Evolutionary conservation across 2,113 vertebrate species (phyloP), one percentile per base, ranked within the genome.

Genomic region (Alligator mississippiensis): DNA sequence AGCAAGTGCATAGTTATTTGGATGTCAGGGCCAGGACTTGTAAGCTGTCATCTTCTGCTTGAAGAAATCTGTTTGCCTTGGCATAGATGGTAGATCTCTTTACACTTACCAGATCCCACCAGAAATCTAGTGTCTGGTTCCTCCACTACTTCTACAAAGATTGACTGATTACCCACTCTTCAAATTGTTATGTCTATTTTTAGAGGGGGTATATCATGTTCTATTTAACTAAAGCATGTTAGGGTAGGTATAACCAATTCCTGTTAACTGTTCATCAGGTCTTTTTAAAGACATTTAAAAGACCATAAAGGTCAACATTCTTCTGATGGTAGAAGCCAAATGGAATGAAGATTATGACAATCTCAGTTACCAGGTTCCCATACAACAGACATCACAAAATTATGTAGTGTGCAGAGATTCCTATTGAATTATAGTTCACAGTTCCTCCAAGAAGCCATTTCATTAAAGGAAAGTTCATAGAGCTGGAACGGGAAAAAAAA

Each of bases 361-460:
- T 58, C 85, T 95, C 88, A 74, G 61, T 17, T 88, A 57, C 5
- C 28, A 12, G 4, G 63, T 12, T 89, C 25, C 15, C 58, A 34
- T 3, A 13, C 6, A 83, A 14, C 1, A 74, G 15, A 38, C 70
- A 47, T 47, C 34, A 74, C 70, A 2, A 27, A 85, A 79, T 27
- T 11, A 77, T 1, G 9, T 4, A 72, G 25, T 28, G 85, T 3
- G 22, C 78, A 84, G 84, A 75, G 14, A 60, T 86, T 55, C 9
- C 30, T 90, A 89, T 74, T 85, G 16, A 55, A 84, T 87, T 54
- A 57, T 30, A 93, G 81, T 93, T 94, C 84, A 87, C 77, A 84
- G 75, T 5, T 87, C 17, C 25, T 91, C 63, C 82, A 81, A 96
- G 82, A 62, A 91, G 54, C 24, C 74, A 75, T 94, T 92, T 85